Base-by-base conservation (phyloP, 2,888 invertebrate species). In the Arctia plantaginis region DNA sequence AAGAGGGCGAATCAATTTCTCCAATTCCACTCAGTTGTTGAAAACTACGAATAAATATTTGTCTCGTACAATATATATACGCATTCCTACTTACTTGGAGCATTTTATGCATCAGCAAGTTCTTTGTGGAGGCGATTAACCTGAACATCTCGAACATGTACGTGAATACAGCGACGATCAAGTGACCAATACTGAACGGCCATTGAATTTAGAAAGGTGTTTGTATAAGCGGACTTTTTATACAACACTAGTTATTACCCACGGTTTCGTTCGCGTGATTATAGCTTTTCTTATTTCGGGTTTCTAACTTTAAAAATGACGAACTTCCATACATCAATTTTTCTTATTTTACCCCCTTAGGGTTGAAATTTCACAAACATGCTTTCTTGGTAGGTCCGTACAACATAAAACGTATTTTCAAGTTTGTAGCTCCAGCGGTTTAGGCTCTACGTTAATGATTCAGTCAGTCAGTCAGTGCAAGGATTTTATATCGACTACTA, bases 71-170 rank as follows among this genome's bases (percentile, higher is more conserved):
- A 51, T 44, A 78, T 74, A 47, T 77, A 84, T 85, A 69, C 79
- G 72, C 80, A 86, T 85, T 84, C 85, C 75, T 82, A 78, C 79
- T 80, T 77, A 84, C 76, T 81, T 85, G 77, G 66, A 76, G 76
- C 55, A 66, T 75, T 78, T 80, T 74, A 84, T 82, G 85, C 80
- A 73, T 66, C 67, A 67, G 41, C 66, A 74, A 69, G 77, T 85
- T 75, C 73, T 75, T 76, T 77, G 77, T 77, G 80, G 75, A 70
- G 44, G 76, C 75, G 71, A 78, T 78, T 85, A 80, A 83, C 77
- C 73, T 72, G 69, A 77, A 70, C 66, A 85, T 83, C 51, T 77
- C 69, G 65, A 80, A 80, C 84, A 80, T 77, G 77, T 84, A 76
- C 69, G 51, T 27, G 27, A 77, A 59, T 27, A 59, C 51, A 6